phyloP scores from a whole-genome alignment of 2,888 invertebrate genomes.

The Melikaiella ostensackeni region DNA sequence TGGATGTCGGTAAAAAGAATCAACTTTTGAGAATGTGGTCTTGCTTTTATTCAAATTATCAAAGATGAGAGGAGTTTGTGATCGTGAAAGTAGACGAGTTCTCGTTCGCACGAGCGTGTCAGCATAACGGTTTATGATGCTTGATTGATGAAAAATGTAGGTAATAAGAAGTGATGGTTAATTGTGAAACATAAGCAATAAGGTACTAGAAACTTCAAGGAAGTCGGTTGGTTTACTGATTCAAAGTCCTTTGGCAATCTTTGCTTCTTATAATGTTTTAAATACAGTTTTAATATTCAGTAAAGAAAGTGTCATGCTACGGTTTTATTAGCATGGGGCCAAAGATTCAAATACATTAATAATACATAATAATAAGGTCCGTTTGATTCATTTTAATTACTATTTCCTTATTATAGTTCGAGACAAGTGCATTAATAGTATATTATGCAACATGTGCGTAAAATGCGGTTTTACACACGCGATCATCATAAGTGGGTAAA shows the following conservation, averaged over 20 bases:
- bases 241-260: not conserved
- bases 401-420: too few relatives aligned
- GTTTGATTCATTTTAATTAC: too few relatives aligned
- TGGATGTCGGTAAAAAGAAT: not conserved
- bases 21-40: not conserved
- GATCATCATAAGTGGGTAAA: too few relatives aligned
- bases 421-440: too few relatives aligned
- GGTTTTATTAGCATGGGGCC: too few relatives aligned
- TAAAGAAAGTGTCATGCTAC: too few relatives aligned
- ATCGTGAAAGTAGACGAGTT: conserved; percentile 12
- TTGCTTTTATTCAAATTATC: not conserved
- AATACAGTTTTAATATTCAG: too few relatives aligned
- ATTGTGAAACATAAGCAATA: conserved; percentile 32
- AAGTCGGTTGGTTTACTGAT: not conserved
- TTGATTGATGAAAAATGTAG: conserved; percentile 12
- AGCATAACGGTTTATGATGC: conserved; percentile 15
- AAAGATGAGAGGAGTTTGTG: not conserved
- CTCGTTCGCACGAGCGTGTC: conserved; percentile 18
- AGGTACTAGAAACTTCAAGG: not conserved
- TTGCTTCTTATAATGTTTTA: too few relatives aligned
- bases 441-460: too few relatives aligned
- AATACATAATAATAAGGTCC: too few relatives aligned
- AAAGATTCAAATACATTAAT: too few relatives aligned
- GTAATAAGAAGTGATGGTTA: conserved; percentile 28
- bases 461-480: too few relatives aligned